Evolutionary conservation across 2,888 invertebrate species (phyloP), one percentile per base, ranked within the genome.

Genomic region (Platycheirus albimanus): DNA sequence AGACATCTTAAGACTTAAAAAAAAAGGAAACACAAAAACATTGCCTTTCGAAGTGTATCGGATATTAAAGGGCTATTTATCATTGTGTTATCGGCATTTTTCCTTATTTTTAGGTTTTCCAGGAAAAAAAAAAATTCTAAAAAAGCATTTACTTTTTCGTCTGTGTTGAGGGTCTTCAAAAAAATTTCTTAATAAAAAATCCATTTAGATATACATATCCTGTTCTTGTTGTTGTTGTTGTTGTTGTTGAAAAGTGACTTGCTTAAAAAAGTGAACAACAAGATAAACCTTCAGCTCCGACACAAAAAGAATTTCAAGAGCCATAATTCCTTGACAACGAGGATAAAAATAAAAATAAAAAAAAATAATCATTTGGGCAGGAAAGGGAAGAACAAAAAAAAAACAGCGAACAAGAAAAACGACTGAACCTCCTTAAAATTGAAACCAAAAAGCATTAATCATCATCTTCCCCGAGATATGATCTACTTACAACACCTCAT

Each of bases 401-500:
- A 58, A 58, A 49, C 13, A 28, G 13, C 36, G 45, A 33, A 56
- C 8, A 51, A 38, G 24, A 61, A 56, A 56, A 38, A 56, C 24
- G 13, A 13, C 41, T 41, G 45, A 76, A 64, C 70, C 70, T 71
- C 51, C 80, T 70, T 70, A 81, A 81, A 64, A 64, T 56, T 81
- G 80, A 81, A 69, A 79, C 64, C 64, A 58, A 70, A 75, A 72
- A 78, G 54, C 83, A 83, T 83, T 83, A 83, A 83, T 83, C 83
- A 83, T 83, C 56, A 78, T 83, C 63, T 78, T 74, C 43, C 51
- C 24, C n/a, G 69, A 83, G 83, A 83, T 83, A 83, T 74, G 72
- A 83, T 83, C 83, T 83, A 74, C 83, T 83, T 83, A 83, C 78
- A 83, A 74, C 83, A 74, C 67, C 72, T 83, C 83, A 83, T 78